phyloP scores from a whole-genome alignment of 2,888 invertebrate genomes.

The Anagyrus pseudococci region DNA sequence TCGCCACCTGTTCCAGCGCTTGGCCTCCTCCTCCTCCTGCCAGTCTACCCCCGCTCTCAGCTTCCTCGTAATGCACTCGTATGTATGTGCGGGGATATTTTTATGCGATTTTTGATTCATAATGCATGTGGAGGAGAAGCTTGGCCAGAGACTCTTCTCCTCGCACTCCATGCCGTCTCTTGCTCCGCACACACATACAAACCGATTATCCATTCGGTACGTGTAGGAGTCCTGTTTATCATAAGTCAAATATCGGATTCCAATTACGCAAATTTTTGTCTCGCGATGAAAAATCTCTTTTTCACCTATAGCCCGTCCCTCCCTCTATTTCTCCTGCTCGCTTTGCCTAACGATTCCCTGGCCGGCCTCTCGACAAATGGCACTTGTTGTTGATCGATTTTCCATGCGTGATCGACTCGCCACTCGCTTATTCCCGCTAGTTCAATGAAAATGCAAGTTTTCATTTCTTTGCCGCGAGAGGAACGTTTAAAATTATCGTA shows the following conservation, averaged over 20 bases:
- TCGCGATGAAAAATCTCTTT: too few relatives aligned
- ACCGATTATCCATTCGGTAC: too few relatives aligned
- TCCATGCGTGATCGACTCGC: too few relatives aligned
- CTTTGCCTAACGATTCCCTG: too few relatives aligned
- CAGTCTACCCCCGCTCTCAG: background rate
- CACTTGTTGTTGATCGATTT: too few relatives aligned
- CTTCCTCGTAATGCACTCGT: conserved; percentile 36
- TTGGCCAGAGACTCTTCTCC: background rate
- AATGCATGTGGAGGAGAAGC: conserved; percentile 43
- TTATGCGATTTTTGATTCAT: conserved; percentile 52
- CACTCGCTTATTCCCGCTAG: too few relatives aligned
- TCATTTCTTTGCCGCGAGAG: too few relatives aligned
- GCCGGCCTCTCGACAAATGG: too few relatives aligned
- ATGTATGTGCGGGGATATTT: conserved; percentile 51
- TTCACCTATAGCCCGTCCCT: too few relatives aligned
- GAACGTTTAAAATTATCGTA: too few relatives aligned
- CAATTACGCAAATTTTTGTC: conserved; percentile 31
- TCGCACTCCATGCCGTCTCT: background rate
- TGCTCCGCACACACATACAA: conserved; percentile 17
- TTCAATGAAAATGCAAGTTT: too few relatives aligned
- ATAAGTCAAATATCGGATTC: conserved; percentile 31
- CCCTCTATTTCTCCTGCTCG: too few relatives aligned
- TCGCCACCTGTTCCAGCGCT: conserved; percentile 48
- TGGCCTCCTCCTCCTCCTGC: background rate
- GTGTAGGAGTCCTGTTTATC: conserved; percentile 25